phyloP scores from a whole-genome alignment of 1,140 invertebrate genomes.

The Sycobia sp. region DNA sequence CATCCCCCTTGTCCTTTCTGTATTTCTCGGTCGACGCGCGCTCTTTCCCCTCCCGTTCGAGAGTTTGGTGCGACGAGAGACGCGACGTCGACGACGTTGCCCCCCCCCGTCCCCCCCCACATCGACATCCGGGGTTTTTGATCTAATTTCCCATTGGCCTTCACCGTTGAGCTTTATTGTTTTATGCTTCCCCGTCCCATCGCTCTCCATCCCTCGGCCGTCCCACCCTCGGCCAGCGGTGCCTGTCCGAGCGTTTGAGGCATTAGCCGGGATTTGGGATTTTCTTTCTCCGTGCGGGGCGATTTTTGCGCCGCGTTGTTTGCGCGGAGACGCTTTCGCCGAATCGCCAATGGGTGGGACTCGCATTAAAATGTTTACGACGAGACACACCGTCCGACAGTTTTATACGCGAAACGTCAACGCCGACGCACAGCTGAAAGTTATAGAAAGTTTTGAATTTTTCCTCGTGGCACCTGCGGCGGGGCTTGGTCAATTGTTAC shows the following conservation, averaged over 20 bases:
- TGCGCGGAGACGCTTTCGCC: too few relatives aligned
- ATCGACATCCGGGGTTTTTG: slow-evolving; percentile 5
- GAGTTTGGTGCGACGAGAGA: too few relatives aligned
- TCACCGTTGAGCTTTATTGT: slow-evolving; percentile 13
- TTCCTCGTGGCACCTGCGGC: too few relatives aligned
- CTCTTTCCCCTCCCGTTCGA: background rate
- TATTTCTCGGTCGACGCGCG: background rate
- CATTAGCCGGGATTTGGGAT: background rate
- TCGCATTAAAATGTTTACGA: too few relatives aligned
- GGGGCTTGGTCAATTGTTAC: too few relatives aligned
- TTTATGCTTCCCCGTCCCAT: too few relatives aligned
- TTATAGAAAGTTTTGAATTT: too few relatives aligned
- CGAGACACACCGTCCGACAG: too few relatives aligned
- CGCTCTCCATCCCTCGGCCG: too few relatives aligned
- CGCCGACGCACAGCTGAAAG: too few relatives aligned
- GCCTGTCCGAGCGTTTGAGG: background rate
- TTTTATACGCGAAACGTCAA: too few relatives aligned
- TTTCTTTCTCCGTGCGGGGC: background rate
- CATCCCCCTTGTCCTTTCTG: background rate
- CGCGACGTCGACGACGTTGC: background rate
- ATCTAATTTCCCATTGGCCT: slow-evolving; percentile 6
- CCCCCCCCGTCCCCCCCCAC: background rate
- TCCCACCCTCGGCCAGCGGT: background rate
- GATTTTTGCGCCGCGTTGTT: background rate
- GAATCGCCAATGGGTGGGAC: too few relatives aligned